A percentile compares a stretch with the other conserved stretches of the same genome.
These are phyloP conservation scores for Hirtodrosophila trivittata DNA, from an alignment of 2,888 invertebrate genomes.

Conservation along the genomic window DNA sequence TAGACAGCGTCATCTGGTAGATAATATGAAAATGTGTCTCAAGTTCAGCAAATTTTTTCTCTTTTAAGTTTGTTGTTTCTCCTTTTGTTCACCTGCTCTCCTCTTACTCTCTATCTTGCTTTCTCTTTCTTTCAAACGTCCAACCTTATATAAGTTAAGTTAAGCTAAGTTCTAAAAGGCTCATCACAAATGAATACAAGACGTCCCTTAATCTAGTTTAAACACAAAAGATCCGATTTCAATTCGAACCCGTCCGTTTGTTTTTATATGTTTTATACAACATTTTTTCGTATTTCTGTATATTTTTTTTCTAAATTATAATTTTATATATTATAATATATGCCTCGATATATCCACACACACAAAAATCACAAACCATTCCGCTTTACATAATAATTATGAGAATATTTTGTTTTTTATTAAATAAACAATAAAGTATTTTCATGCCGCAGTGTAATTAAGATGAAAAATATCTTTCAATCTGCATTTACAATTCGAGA, in stretches of 20 bases:
- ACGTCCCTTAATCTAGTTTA: conserved; percentile 24
- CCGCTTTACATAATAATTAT: conserved; percentile 36
- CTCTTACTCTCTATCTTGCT: no score
- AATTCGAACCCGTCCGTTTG: conserved; percentile 44
- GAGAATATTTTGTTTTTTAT: conserved; percentile 80
- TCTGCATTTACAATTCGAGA: conserved; percentile 31
- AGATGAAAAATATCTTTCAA: conserved; percentile 34
- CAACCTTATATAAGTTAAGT: conserved; percentile 69
- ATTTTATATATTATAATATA: not conserved
- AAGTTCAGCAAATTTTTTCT: conserved; percentile 20
- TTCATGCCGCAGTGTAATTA: conserved; percentile 60
- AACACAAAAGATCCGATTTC: conserved; percentile 13
- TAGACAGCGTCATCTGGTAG: conserved; percentile 35
- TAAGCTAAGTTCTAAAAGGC: conserved; percentile 64
- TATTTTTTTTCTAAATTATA: conserved; percentile 33
- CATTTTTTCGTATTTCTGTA: conserved; percentile 25
- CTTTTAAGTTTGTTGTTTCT: conserved; percentile 12
- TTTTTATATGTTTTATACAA: conserved; percentile 15
- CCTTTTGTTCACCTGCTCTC: not conserved
- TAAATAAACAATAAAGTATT: conserved; percentile 78
- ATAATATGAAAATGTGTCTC: conserved; percentile 35
- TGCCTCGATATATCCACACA: conserved; percentile 23
- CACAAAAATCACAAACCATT: conserved; percentile 44
- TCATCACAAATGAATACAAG: conserved; percentile 25
- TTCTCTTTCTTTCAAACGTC: conserved; percentile 44